phyloP scores from a whole-genome alignment of 2,113 vertebrate genomes.

The Nipponia nippon region DNA sequence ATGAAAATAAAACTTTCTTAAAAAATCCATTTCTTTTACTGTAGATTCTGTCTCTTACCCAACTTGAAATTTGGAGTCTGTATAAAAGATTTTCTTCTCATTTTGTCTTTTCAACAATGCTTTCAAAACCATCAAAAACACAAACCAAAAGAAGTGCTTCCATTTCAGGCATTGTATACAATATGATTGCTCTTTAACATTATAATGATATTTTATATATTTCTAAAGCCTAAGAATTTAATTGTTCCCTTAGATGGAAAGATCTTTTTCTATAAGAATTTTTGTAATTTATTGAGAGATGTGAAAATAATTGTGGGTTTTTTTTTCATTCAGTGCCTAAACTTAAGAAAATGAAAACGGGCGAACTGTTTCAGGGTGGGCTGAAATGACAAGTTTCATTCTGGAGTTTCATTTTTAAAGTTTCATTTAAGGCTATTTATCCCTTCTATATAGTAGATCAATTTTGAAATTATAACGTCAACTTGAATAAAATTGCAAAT shows the following conservation, averaged over 20 bases:
- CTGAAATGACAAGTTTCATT: neutral
- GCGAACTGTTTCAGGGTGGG: neutral
- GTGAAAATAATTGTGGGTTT: neutral
- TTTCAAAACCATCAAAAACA: neutral
- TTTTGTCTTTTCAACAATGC: neutral
- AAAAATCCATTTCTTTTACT: neutral
- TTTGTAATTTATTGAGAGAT: neutral
- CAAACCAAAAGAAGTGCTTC: neutral
- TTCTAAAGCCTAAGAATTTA: neutral
- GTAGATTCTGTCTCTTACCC: neutral
- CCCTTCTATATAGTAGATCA: neutral
- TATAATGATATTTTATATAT: neutral
- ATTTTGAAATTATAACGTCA: neutral
- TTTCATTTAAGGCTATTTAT: neutral
- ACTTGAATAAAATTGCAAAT: neutral
- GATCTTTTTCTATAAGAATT: neutral
- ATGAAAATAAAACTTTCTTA: neutral
- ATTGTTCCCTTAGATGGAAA: neutral
- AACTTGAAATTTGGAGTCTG: neutral
- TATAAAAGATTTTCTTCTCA: neutral
- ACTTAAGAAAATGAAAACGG: neutral
- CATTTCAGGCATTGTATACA: neutral
- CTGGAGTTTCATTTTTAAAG: neutral
- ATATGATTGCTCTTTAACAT: neutral
- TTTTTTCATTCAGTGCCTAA: neutral